Conservation (phyloP, 2,888 invertebrate genomes). For the Polylopha cassiicola region DNA sequence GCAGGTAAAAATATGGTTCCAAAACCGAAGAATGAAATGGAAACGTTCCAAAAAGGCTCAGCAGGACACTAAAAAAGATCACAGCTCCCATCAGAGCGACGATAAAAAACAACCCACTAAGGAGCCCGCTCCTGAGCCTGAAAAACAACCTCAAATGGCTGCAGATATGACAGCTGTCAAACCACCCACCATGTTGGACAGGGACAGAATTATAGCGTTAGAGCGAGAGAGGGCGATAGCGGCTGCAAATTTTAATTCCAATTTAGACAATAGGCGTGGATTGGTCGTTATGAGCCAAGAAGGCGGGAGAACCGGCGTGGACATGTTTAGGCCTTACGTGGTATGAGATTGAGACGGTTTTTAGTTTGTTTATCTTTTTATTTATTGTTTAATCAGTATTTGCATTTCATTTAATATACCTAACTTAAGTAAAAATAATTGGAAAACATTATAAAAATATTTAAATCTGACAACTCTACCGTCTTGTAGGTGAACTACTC, state of each 20-base stretch:
- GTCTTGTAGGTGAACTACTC: too few species aligned
- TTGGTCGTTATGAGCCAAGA: conserved; percentile 67
- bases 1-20: conserved; percentile 99
- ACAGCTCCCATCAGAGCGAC: conserved; percentile 44
- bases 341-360: conserved; percentile 64
- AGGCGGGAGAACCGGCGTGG: conserved; percentile 57
- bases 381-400: conserved; percentile 21
- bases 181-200: conserved; percentile 62
- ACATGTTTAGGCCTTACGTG: conserved; percentile 75
- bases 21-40: conserved; percentile 99
- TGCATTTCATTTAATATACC: too few species aligned
- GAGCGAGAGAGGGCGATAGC: conserved; percentile 70
- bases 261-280: conserved; percentile 69
- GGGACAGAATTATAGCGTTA: conserved; percentile 68
- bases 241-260: conserved; percentile 71
- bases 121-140: conserved; percentile 43
- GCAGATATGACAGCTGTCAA: conserved; percentile 71
- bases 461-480: too few species aligned
- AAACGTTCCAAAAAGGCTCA: conserved; percentile 98
- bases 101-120: conserved; percentile 60
- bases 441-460: too few species aligned
- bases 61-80: conserved; percentile 84
- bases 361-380: conserved; percentile 39
- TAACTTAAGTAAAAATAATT: too few species aligned
- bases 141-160: conserved; percentile 54